A percentile compares a stretch with the other conserved stretches of the same genome.
Evolutionary conservation across 2,113 vertebrate genomes (phyloP).

Genomic region (Stegastes partitus): DNA sequence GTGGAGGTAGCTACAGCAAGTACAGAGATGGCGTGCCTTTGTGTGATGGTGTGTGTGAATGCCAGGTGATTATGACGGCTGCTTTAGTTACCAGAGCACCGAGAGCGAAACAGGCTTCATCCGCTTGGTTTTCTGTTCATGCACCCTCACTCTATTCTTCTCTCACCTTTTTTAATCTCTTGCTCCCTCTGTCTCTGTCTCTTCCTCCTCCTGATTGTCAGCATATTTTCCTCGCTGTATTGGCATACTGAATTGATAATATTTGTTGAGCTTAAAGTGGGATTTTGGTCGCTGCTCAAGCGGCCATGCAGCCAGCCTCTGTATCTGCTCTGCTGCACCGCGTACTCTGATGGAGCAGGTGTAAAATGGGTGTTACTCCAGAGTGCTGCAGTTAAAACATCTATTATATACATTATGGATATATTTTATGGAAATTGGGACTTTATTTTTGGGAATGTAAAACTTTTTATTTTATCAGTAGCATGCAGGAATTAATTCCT

Average conservation of each 20-base stretch:
- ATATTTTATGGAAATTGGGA: not conserved
- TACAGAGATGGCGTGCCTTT: constrained; percentile 1
- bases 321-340: constrained; percentile 29
- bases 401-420: not conserved
- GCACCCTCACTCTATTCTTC: constrained; percentile 28
- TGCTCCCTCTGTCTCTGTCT: constrained; percentile 25
- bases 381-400: constrained; percentile 17
- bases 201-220: constrained; percentile 48
- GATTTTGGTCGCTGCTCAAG: constrained; percentile 50
- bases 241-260: constrained; percentile 61
- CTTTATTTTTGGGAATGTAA: not conserved
- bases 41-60: constrained; percentile 9
- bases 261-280: constrained; percentile 60
- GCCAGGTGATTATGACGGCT: constrained; percentile 56
- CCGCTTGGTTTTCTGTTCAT: constrained; percentile 37
- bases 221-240: constrained; percentile 49
- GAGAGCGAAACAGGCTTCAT: constrained; percentile 44
- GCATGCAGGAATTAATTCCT: not conserved
- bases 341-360: constrained; percentile 26
- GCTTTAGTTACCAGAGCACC: constrained; percentile 42
- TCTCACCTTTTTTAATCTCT: constrained; percentile 41
- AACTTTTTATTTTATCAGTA: not conserved
- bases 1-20: constrained; percentile 35
- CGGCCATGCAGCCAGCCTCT: constrained; percentile 26
- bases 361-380: constrained; percentile 12